Conservation (phyloP, 1,140 invertebrate genomes). For the Globodera rostochiensis region DNA sequence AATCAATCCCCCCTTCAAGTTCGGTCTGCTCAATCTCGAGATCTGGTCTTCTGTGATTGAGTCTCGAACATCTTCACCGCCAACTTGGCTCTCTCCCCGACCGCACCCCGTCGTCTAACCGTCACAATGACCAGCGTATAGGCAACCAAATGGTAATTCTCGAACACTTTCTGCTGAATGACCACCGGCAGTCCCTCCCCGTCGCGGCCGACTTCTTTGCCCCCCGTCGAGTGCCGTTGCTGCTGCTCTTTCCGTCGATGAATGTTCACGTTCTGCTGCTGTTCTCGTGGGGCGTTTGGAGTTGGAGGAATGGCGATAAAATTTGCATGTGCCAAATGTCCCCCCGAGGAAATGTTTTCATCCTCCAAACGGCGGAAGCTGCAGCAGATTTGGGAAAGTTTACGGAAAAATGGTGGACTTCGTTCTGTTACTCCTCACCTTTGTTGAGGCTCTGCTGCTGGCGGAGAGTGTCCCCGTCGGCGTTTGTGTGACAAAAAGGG, state of each 20-base stretch:
- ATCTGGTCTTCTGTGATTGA: neutral
- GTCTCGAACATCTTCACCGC: neutral
- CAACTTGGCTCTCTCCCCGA: neutral
- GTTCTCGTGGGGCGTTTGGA: neutral
- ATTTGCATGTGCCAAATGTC: neutral
- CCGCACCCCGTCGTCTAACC: constrained; percentile 24
- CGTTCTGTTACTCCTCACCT: neutral
- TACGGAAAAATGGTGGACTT: neutral
- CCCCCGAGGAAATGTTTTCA: neutral
- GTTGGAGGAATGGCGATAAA: neutral
- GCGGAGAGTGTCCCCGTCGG: neutral
- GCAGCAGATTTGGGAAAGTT: neutral
- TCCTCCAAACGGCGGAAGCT: neutral
- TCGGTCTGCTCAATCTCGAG: constrained; percentile 1
- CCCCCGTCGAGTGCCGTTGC: neutral
- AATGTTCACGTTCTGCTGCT: neutral
- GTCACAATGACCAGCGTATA: constrained; percentile 47
- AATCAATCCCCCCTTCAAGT: no score
- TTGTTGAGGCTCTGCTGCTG: neutral
- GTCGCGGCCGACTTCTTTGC: neutral
- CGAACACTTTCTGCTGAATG: constrained; percentile 50
- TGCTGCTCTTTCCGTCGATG: neutral
- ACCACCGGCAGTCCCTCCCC: constrained; percentile 28
- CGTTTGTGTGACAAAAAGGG: neutral
- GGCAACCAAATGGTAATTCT: constrained; percentile 48